A percentile compares a stretch with the other conserved stretches of the same genome.
Evolutionary conservation across 2,797 vertebrate species (phyloP).

Genomic region (Helostoma temminkii): DNA sequence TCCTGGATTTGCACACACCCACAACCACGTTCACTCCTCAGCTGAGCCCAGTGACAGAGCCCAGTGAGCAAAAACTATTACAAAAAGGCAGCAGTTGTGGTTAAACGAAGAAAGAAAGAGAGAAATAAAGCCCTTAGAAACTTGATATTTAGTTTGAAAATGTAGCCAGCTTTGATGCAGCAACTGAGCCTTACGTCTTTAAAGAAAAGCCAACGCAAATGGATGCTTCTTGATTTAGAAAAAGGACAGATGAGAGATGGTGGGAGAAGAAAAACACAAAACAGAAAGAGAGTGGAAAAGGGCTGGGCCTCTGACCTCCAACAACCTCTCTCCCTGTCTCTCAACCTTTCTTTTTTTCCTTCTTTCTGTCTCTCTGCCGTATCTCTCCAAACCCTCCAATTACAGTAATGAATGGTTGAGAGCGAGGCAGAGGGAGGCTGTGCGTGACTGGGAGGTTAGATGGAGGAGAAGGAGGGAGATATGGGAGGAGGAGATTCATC

Average conservation of each 20-base stretch:
- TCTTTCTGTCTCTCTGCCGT: slow-evolving; percentile 59
- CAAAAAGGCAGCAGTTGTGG: slow-evolving; percentile 68
- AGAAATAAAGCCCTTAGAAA: slow-evolving; percentile 49
- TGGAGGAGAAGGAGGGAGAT: slow-evolving; percentile 26
- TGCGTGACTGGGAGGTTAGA: slow-evolving; percentile 71
- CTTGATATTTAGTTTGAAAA: slow-evolving; percentile 60
- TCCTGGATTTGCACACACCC: slow-evolving; percentile 17
- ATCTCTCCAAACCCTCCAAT: slow-evolving; percentile 83
- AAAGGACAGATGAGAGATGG: slow-evolving; percentile 35
- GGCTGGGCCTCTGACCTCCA: slow-evolving; percentile 73
- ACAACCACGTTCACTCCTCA: slow-evolving; percentile 22
- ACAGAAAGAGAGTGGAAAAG: slow-evolving; percentile 40
- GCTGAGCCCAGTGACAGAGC: slow-evolving; percentile 48
- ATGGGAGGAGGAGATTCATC: slow-evolving; percentile 60
- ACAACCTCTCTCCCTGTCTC: slow-evolving; percentile 50
- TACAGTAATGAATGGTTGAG: slow-evolving; percentile 86
- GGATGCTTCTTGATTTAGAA: slow-evolving; percentile 56
- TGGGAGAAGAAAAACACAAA: slow-evolving; percentile 13
- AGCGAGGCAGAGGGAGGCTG: slow-evolving; percentile 58
- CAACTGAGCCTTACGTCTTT: slow-evolving; percentile 53
- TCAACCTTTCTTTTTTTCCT: slow-evolving; percentile 36
- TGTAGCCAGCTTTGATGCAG: slow-evolving; percentile 53
- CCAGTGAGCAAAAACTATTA: slow-evolving; percentile 53
- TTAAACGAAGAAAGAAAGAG: slow-evolving; percentile 50
- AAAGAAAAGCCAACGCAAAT: slow-evolving; percentile 66